Evolutionary conservation across 2,888 invertebrate genomes (phyloP).

Genomic region (Epinotia bilunana): DNA sequence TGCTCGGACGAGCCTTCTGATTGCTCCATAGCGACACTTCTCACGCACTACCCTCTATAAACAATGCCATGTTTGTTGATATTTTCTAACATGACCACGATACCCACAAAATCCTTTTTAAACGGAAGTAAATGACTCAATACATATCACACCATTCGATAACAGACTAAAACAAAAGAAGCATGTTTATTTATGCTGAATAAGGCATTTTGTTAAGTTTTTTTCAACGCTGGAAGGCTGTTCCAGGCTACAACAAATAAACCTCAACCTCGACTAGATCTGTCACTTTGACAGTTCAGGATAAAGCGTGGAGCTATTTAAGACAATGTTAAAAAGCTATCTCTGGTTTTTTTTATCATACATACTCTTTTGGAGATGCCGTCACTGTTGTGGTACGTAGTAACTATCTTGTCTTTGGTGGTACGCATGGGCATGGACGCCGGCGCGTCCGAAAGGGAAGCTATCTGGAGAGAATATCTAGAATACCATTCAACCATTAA

Average conservation of each 20-base stretch:
- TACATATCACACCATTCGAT: not conserved
- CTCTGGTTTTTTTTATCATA: no score
- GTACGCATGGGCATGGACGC: no score
- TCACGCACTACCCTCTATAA: constrained; percentile 16
- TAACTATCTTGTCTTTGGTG: no score
- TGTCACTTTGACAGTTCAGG: constrained; percentile 1
- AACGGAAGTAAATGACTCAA: not conserved
- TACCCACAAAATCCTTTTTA: not conserved
- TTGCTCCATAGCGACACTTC: not conserved
- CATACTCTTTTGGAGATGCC: no score
- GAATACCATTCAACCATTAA: no score
- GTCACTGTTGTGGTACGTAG: no score
- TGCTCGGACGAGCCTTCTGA: constrained; percentile 5
- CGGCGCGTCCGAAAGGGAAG: no score
- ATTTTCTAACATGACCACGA: not conserved
- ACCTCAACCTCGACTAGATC: not conserved
- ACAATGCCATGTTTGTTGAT: constrained; percentile 21
- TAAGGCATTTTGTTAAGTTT: not conserved
- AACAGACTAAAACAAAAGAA: not conserved
- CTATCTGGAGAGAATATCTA: no score
- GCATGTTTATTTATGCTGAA: not conserved
- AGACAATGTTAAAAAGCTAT: not conserved
- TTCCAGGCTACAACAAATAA: not conserved
- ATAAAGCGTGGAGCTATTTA: not conserved
- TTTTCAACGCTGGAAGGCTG: not conserved